Conservation (phyloP, 64 coral and sea anemone genomes). For the Montipora sp. region DNA sequence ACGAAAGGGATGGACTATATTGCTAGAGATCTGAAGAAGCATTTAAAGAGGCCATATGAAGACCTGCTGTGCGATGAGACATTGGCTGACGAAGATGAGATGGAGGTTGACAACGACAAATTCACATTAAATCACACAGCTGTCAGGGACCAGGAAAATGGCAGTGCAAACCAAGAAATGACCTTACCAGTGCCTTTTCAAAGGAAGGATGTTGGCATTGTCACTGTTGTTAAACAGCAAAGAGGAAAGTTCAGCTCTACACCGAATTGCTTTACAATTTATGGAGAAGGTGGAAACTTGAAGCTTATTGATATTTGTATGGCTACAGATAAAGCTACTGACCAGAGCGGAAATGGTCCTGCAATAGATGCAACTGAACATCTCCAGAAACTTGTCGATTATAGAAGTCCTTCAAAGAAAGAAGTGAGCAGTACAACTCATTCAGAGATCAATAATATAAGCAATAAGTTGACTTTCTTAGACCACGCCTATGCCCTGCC, state of each 20-base stretch:
- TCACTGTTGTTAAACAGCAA: slow-evolving; percentile 72
- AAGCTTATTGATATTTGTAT: slow-evolving; percentile 25
- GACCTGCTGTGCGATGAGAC: slow-evolving; percentile 90
- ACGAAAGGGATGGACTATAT: slow-evolving; percentile 73
- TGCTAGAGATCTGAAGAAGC: slow-evolving; percentile 50
- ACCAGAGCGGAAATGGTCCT: slow-evolving; percentile 19
- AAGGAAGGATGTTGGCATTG: slow-evolving; percentile 63
- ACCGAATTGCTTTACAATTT: slow-evolving; percentile 82
- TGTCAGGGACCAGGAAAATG: slow-evolving; percentile 55
- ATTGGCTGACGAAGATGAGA: slow-evolving; percentile 88
- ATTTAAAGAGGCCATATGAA: slow-evolving; percentile 77
- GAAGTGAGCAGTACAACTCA: slow-evolving; percentile 14
- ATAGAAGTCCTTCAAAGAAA: background rate
- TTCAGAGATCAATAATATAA: slow-evolving; percentile 74
- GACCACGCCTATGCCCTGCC: slow-evolving; percentile 91
- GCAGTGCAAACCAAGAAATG: background rate
- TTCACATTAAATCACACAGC: slow-evolving; percentile 36
- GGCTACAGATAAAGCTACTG: slow-evolving; percentile 22
- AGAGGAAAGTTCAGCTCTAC: slow-evolving; percentile 45
- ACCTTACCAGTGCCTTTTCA: background rate
- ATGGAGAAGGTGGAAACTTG: slow-evolving; percentile 52
- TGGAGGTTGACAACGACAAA: slow-evolving; percentile 63
- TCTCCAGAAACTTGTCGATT: slow-evolving; percentile 37
- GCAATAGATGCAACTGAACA: background rate
- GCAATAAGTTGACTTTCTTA: slow-evolving; percentile 80